phyloP scores from a whole-genome alignment of 2,113 vertebrate genomes.

The Oenanthe melanoleuca region DNA sequence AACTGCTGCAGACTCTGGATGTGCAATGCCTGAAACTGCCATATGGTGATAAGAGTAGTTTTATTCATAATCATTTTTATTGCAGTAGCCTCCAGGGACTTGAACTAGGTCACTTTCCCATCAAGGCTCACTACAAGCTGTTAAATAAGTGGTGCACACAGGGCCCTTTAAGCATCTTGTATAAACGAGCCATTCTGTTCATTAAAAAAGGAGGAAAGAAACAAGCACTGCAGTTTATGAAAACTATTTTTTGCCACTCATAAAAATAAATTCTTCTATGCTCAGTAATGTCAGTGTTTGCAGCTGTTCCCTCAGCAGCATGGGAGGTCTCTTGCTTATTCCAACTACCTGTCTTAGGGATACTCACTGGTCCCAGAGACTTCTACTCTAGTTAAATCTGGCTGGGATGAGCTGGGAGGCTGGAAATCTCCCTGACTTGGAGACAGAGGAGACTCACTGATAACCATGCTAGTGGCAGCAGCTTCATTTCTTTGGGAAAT shows the following conservation, averaged over 20 bases:
- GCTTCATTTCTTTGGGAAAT: background rate
- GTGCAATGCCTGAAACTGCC: constrained; percentile 39
- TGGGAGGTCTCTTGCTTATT: background rate
- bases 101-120: constrained; percentile 70
- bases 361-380: background rate
- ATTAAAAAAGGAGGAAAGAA: constrained; percentile 6
- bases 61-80: constrained; percentile 51
- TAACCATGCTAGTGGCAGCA: background rate
- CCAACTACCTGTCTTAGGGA: background rate
- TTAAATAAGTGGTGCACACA: constrained; percentile 26
- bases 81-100: constrained; percentile 42
- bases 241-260: constrained; percentile 17
- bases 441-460: background rate
- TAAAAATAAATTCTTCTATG: constrained; percentile 20
- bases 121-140: constrained; percentile 6
- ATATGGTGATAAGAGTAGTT: constrained; percentile 61
- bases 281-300: background rate
- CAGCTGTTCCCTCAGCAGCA: constrained; percentile 23
- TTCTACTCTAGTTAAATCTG: background rate
- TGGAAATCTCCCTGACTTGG: background rate
- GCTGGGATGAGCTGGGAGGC: background rate
- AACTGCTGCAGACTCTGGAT: background rate
- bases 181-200: background rate
- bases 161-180: constrained; percentile 4
- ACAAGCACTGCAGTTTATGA: background rate